Evolutionary conservation across 2,113 vertebrate genomes (phyloP), one percentile per base, ranked within the genome.

Genomic region (Arvicanthis niloticus): DNA sequence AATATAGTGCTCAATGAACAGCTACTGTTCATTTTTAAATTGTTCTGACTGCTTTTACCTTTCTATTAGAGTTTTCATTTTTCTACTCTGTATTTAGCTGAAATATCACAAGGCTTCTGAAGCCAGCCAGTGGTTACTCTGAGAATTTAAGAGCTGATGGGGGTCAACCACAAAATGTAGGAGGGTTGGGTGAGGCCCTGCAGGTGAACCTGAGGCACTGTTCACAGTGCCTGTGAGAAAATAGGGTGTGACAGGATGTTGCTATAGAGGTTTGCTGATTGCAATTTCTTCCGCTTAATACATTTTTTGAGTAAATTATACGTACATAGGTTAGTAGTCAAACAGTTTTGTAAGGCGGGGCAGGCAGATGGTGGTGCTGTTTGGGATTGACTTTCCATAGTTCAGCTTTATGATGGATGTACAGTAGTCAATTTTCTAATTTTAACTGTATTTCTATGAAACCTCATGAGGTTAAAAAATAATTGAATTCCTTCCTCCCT

Each of bases 371-470:
- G 16, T 34, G 40, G 26, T 16, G 1, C 58, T 62, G 7, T 62
- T 62, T 42, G 56, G 76, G 31, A 82, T 24, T 56, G 45, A 7
- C 45, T 60, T 95, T 94, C 51, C n/a, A 93, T 93, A 56, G 37
- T 76, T 56, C 67, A 58, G 22, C 75, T 92, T 2, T 51, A 42
- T 90, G 19, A 62, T n/a, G 53, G 8, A 5, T 89, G 3, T 26
- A 1, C 67, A 42, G 42, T 60, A 73, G 62, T 40, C 26, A 72
- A 88, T 53, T 51, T 53, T 53, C 42, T 5, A 15, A 26, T 48
- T 81, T 91, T 48, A 60, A 88, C 67, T 96, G 34, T 34, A 91
- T 75, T 94, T 94, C n/a, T 60, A 51, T 62, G 42, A 85, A 24
- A 75, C 21, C 9, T 73, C 22, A 13, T 67, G 51, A 84, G 48